Evolutionary conservation across 2,113 vertebrate genomes (phyloP).

Genomic region (Corydoras maculifer): DNA sequence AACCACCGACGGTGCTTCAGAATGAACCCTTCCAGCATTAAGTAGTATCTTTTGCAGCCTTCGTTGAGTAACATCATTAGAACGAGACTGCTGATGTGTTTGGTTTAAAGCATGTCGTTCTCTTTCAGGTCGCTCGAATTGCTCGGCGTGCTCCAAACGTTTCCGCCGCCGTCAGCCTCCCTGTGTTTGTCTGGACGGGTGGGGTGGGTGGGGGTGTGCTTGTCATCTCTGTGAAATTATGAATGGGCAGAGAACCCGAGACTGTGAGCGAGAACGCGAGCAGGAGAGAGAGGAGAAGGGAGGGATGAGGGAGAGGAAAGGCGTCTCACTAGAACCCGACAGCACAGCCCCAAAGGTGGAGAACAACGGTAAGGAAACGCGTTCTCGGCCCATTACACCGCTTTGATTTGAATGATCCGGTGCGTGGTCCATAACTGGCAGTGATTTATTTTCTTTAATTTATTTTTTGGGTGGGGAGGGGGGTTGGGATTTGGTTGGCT

Average conservation of each 20-base stretch:
- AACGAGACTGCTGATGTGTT: too few relatives aligned
- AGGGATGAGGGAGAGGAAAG: constrained; percentile 33
- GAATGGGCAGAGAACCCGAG: constrained; percentile 57
- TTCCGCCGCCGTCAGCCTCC: too few relatives aligned
- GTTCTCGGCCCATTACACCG: not conserved
- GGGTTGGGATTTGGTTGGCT: not conserved
- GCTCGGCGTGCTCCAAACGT: too few relatives aligned
- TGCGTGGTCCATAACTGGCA: too few relatives aligned
- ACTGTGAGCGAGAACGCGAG: constrained; percentile 49
- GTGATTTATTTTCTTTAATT: not conserved
- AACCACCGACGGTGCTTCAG: too few relatives aligned
- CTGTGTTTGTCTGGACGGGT: constrained; percentile 25
- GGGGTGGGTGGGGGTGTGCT: constrained; percentile 31
- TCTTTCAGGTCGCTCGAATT: too few relatives aligned
- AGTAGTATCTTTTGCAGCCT: too few relatives aligned
- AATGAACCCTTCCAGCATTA: too few relatives aligned
- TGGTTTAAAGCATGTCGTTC: too few relatives aligned
- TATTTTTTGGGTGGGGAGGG: not conserved
- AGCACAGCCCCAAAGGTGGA: not conserved
- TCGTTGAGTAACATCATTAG: too few relatives aligned
- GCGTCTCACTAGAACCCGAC: constrained; percentile 36
- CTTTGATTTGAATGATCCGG: not conserved
- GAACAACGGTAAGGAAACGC: constrained; percentile 32
- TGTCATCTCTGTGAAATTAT: constrained; percentile 46
- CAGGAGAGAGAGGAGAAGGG: constrained; percentile 30